These are phyloP conservation scores for Malurus splendens DNA, from an alignment of 2,797 vertebrate genomes.

Conservation along the genomic window DNA sequence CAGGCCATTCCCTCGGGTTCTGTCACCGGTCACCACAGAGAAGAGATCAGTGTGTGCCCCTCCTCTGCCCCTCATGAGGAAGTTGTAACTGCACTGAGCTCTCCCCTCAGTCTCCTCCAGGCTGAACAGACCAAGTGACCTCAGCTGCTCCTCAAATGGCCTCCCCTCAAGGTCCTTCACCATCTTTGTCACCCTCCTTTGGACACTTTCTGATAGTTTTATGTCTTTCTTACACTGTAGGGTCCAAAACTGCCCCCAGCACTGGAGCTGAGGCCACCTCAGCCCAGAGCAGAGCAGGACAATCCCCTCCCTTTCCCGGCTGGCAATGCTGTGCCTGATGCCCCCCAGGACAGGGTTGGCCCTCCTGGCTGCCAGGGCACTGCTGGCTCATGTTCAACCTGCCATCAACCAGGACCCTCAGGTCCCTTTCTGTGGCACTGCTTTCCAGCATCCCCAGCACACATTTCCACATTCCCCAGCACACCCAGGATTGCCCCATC, in stretches of 20 bases:
- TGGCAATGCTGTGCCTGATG: neutral
- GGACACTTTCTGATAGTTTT: neutral
- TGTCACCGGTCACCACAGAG: too few relatives aligned
- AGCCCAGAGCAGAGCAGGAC: neutral
- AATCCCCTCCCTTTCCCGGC: neutral
- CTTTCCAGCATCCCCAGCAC: neutral
- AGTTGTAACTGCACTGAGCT: too few relatives aligned
- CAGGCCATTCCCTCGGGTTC: neutral
- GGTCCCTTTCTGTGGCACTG: neutral
- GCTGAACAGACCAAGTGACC: neutral
- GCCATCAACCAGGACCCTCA: fast-evolving
- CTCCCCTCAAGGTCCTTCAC: too few relatives aligned
- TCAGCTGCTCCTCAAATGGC: too few relatives aligned
- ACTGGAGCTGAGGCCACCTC: too few relatives aligned
- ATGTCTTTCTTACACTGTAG: neutral
- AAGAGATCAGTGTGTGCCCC: neutral
- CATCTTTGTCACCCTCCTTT: too few relatives aligned
- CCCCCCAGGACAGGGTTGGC: fast-evolving
- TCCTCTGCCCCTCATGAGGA: neutral
- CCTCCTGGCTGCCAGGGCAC: neutral
- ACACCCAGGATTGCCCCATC: neutral
- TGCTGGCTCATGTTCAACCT: neutral
- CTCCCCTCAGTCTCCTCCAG: neutral
- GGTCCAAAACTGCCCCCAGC: neutral
- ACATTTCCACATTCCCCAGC: too few relatives aligned